Evolutionary conservation across 1,140 invertebrate species (phyloP).

Genomic region (Acromyrmex heyeri): DNA sequence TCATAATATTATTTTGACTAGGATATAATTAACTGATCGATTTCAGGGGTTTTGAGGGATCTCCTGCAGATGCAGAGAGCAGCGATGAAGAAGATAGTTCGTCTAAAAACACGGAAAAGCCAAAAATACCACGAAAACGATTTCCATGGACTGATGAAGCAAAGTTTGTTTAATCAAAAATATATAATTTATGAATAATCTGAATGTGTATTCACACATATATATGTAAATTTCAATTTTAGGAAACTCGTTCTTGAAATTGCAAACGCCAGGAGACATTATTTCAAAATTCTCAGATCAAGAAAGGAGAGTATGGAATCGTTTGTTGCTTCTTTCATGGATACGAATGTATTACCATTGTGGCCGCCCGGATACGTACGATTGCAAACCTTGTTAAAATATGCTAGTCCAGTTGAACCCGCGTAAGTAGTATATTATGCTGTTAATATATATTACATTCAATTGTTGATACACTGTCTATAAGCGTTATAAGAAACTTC

Average conservation of each 20-base stretch:
- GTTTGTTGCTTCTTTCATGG: conserved; percentile 87
- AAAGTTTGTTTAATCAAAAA: conserved; percentile 83
- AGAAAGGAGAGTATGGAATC: conserved; percentile 87
- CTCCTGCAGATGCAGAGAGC: conserved; percentile 80
- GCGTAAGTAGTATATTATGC: conserved; percentile 74
- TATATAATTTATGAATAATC: not conserved
- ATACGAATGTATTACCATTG: conserved; percentile 86
- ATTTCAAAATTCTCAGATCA: conserved; percentile 84
- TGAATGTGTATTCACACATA: not conserved
- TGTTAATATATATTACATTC: not conserved
- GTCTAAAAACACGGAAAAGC: conserved; percentile 84
- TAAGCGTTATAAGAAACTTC: conserved; percentile 45
- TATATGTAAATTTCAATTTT: conserved; percentile 58
- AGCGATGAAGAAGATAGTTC: conserved; percentile 82
- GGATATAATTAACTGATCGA: conserved; percentile 54
- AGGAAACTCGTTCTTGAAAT: conserved; percentile 82
- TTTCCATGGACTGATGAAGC: conserved; percentile 88
- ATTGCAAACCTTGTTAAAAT: conserved; percentile 78
- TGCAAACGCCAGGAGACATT: conserved; percentile 77
- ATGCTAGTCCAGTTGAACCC: conserved; percentile 76
- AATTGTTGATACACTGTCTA: conserved; percentile 55
- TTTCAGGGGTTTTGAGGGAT: conserved; percentile 81
- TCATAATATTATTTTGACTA: conserved; percentile 21
- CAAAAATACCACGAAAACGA: conserved; percentile 86
- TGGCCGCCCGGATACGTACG: conserved; percentile 89